Evolutionary conservation across 2,888 invertebrate species (phyloP), one percentile per base, ranked within the genome.

Genomic region (Balanococcus diminutus): DNA sequence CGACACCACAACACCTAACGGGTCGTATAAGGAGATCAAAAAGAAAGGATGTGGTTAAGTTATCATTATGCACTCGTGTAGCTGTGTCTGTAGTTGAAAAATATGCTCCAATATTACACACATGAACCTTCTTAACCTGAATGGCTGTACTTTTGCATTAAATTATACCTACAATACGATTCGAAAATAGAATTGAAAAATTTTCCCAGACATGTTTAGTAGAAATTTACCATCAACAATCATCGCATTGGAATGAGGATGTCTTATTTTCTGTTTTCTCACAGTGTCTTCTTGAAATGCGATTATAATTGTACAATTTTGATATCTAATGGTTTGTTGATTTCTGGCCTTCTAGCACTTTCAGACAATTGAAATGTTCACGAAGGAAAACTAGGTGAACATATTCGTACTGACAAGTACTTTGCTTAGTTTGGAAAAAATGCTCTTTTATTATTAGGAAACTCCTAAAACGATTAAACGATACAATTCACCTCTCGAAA

Each of bases 41-140:
- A 67, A 67, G 16, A 67, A 19, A 67, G 67, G 67, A 67, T 67
- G 67, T 67, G 67, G 67, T 67, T 67, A 67, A 28, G 28, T 14
- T 28, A 16, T 67, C 22, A 67, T 67, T 67, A 67, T 56, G 9
- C 8, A 6, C 56, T 56, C 8, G 22, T 9, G 19, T 22, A 16
- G 46, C 11, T 42, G 56, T 8, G 9, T 1, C 9, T 22, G n/a
- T 1, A 14, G 51, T 51, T 51, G n/a, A 51, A 51, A 36, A 56
- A 56, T 56, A 19, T 19, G 19, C 22, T 56, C 8, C 56, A 19
- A 22, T 56, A 56, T 56, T 56, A 56, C 56, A 56, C 56, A 56
- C 56, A 56, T 56, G 56, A 8, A 56, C 56, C 67, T 67, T 67
- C 67, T 28, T 28, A 67, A 28, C 67, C 28, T 67, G 14, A 67